Conservation (phyloP, 1,140 invertebrate species). For the Atta texana region DNA sequence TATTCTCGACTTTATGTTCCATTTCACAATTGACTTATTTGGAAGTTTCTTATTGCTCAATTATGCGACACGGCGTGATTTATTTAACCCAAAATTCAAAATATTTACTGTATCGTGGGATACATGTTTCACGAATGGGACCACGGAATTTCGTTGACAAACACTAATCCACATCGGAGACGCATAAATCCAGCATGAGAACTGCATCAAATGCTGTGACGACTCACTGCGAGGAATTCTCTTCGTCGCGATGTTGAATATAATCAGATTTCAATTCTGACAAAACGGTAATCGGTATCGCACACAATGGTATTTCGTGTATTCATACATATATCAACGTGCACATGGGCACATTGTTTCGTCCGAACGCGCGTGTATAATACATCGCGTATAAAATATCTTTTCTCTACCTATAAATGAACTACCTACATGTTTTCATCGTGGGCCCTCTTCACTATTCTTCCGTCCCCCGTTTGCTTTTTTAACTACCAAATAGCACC, state of each 20-base stretch:
- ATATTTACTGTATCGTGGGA: background rate
- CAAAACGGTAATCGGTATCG: constrained; percentile 49
- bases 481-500: constrained; percentile 74
- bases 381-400: constrained; percentile 69
- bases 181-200: constrained; percentile 2
- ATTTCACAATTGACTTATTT: background rate
- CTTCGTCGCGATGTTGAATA: background rate
- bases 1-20: background rate
- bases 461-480: constrained; percentile 15
- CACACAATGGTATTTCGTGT: background rate
- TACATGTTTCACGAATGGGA: constrained; percentile 9
- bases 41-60: background rate
- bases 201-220: background rate
- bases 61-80: background rate
- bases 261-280: constrained; percentile 30
- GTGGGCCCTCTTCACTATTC: constrained; percentile 15
- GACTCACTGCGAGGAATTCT: constrained; percentile 26
- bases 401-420: constrained; percentile 73
- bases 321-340: constrained; percentile 9
- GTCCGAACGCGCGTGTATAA: constrained; percentile 16
- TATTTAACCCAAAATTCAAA: background rate
- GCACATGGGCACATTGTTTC: background rate
- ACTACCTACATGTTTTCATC: constrained; percentile 69
- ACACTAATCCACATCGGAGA: background rate
- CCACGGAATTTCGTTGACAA: constrained; percentile 5